Conservation (phyloP, 2,888 invertebrate genomes). For the Peribatodes rhomboidaria region DNA sequence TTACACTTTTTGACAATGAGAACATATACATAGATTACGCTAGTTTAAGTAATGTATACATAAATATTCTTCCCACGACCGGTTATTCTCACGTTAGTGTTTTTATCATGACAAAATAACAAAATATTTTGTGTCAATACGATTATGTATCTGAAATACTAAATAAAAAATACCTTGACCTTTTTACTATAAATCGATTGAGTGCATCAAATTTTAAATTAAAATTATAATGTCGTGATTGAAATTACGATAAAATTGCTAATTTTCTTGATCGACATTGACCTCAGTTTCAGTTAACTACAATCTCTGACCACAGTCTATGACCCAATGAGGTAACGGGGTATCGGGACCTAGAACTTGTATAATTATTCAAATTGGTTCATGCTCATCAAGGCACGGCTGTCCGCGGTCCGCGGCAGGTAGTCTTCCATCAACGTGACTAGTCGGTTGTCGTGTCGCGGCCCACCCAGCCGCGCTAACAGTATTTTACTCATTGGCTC, state of each 20-base stretch:
- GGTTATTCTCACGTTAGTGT: neutral
- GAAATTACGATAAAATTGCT: neutral
- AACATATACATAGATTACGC: neutral
- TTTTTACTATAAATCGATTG: slow-evolving; percentile 6
- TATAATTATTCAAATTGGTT: slow-evolving; percentile 51
- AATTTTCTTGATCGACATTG: slow-evolving; percentile 14
- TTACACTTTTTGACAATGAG: neutral
- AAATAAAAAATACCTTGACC: slow-evolving; percentile 4
- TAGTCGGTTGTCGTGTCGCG: slow-evolving; percentile 65
- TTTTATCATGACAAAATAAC: slow-evolving; percentile 1
- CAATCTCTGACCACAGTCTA: slow-evolving; percentile 17
- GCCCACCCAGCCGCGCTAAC: slow-evolving; percentile 71
- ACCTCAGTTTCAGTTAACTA: slow-evolving; percentile 21
- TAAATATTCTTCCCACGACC: neutral
- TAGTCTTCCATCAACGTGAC: slow-evolving; percentile 75
- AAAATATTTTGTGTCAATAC: neutral
- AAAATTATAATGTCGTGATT: neutral
- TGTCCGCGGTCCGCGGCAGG: slow-evolving; percentile 57
- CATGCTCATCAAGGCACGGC: slow-evolving; percentile 48
- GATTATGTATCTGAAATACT: neutral
- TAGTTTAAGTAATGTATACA: neutral
- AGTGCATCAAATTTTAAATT: neutral
- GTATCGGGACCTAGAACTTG: slow-evolving; percentile 35
- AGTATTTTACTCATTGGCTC: slow-evolving; percentile 42
- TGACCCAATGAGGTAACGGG: slow-evolving; percentile 37